A percentile compares a stretch with the other conserved stretches of the same genome.
These are phyloP conservation scores for Corella eumyota DNA, from an alignment of 23 tunicate species.

Conservation along the genomic window DNA sequence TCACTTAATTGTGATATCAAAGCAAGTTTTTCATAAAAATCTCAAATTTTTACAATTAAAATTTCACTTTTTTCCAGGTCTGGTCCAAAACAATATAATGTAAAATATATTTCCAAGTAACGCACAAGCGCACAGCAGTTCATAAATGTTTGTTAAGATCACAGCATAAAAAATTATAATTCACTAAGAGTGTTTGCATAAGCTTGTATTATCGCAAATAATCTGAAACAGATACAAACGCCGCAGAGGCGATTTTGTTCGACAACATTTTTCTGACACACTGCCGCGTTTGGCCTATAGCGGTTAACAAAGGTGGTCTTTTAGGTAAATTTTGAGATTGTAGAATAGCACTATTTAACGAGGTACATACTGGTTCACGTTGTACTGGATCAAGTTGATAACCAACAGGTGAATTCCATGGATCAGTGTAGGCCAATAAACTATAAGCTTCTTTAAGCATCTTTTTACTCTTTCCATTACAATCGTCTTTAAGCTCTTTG, in stretches of 20 bases:
- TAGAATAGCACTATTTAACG: conserved; percentile 72
- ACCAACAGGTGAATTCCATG: conserved; percentile 77
- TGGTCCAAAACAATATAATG: no score
- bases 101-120: no score
- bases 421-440: conserved; percentile 83
- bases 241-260: conserved; percentile 67
- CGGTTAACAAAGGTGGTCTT: conserved; percentile 59
- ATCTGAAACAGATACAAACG: conserved; percentile 62
- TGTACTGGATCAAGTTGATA: conserved; percentile 71
- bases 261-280: conserved; percentile 68
- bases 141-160: no score
- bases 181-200: no score
- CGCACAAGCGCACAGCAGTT: no score
- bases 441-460: conserved; percentile 73
- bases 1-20: no score
- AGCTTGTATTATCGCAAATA: conserved; percentile 56
- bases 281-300: conserved; percentile 54
- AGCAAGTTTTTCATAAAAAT: no score
- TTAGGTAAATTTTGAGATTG: conserved; percentile 79
- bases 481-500: conserved; percentile 44
- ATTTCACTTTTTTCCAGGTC: no score
- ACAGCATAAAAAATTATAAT: no score
- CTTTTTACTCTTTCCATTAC: conserved; percentile 41
- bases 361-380: conserved; percentile 68
- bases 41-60: no score